Base-by-base conservation (phyloP, 2,888 invertebrate species). In the Byasa hedistus region DNA sequence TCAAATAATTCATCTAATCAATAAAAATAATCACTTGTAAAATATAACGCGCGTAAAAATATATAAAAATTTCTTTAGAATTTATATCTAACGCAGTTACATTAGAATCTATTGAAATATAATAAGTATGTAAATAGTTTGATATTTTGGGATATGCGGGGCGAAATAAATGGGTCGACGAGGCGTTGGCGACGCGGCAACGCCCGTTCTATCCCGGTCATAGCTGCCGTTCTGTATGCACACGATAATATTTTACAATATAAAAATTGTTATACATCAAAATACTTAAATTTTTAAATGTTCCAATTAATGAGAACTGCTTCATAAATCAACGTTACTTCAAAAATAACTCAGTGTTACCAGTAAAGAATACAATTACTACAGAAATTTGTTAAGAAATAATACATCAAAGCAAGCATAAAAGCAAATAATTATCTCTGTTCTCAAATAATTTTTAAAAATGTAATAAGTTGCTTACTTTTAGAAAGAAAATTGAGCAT, bases 131-230 rank as follows among this genome's bases (percentile, higher is more conserved):
- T 73, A 69, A 68, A 73, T 73, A 76, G 80, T 79, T 83, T 78
- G 91, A 85, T 91, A 91, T 90, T 90, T 91, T 84, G 81, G 89
- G 89, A 88, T 87, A 85, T 86, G 86, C 82, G 84, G 84, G 80
- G 79, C 80, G 82, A 81, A 86, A 87, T 87, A 81, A 79, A 86
- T 89, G 83, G 90, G 89, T 89, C 89, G 89, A 73, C 81, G 78
- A 79, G 80, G 78, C 80, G 81, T 81, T 79, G 79, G 73, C 80
- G 82, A 77, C 76, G 82, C 79, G 87, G 86, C 87, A 85, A 86
- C 90, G 88, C 88, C 88, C 87, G 89, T 79, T 75, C 84, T 84
- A 80, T 85, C 91, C 87, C 90, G 89, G 90, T 86, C 88, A 85
- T 80, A 89, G 89, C 89, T 81, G 79, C 80, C 75, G 76, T 77